phyloP scores from a whole-genome alignment of 2,888 invertebrate genomes.

The Gymnocheta viridis region DNA sequence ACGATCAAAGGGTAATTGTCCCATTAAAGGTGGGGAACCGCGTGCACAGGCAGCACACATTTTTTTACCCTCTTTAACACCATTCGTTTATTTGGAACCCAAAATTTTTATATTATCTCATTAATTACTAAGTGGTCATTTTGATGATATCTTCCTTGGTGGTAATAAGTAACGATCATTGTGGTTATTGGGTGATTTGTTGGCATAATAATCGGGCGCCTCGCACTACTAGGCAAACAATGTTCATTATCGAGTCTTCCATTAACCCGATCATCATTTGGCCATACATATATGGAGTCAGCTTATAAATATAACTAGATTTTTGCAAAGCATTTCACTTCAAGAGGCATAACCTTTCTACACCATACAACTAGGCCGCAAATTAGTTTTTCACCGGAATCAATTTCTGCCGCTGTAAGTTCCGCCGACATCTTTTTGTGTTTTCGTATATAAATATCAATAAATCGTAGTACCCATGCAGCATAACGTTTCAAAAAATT shows the following conservation, averaged over 20 bases:
- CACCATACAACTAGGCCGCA: constrained; percentile 10
- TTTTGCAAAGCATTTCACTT: not conserved
- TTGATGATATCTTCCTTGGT: too few species aligned
- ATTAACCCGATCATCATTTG: constrained; percentile 23
- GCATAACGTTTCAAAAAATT: constrained; percentile 30
- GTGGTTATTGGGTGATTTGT: too few species aligned
- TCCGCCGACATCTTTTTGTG: not conserved
- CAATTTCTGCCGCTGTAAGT: constrained; percentile 53
- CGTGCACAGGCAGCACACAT: constrained; percentile 25
- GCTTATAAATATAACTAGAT: constrained; percentile 19
- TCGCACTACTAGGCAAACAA: constrained; percentile 49
- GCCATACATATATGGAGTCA: constrained; percentile 29
- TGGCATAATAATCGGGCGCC: too few species aligned
- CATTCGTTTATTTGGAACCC: too few species aligned
- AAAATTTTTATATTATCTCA: too few species aligned
- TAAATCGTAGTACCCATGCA: constrained; percentile 13
- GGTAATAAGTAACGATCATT: too few species aligned
- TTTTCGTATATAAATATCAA: not conserved
- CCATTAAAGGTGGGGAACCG: constrained; percentile 68
- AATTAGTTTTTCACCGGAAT: constrained; percentile 27
- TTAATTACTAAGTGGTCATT: too few species aligned
- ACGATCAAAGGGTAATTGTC: constrained; percentile 66
- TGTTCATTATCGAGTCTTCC: constrained; percentile 52
- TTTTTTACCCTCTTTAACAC: too few species aligned
- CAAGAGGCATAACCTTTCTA: not conserved